Conservation (phyloP, 2,888 invertebrate species). For the Periphyllus acericola region DNA sequence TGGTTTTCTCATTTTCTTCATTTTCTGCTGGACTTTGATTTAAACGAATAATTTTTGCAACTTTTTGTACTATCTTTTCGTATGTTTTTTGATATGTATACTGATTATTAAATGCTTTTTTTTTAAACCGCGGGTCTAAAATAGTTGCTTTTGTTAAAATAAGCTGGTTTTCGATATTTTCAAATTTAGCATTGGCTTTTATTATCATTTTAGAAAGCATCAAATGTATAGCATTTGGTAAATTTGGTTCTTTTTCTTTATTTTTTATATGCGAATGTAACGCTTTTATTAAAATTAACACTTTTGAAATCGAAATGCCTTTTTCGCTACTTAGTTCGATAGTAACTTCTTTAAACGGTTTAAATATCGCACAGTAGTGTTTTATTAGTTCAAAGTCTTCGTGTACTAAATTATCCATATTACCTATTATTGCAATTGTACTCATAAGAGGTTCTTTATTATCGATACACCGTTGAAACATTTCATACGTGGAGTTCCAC, state of each 20-base stretch:
- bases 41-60: neutral
- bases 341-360: conserved; percentile 61
- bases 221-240: conserved; percentile 5
- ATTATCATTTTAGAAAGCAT: conserved; percentile 50
- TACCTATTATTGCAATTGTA: conserved; percentile 50
- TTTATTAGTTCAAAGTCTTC: conserved; percentile 54
- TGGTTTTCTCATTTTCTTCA: conserved; percentile 27
- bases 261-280: conserved; percentile 37
- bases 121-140: conserved; percentile 61
- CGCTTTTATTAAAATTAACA: conserved; percentile 39
- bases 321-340: conserved; percentile 57
- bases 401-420: conserved; percentile 58
- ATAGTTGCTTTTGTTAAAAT: conserved; percentile 59
- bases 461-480: conserved; percentile 45
- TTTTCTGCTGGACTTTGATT: neutral
- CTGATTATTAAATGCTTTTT: conserved; percentile 1
- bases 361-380: conserved; percentile 47
- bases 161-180: conserved; percentile 59
- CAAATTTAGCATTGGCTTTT: conserved; percentile 61
- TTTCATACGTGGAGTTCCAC: too few relatives aligned
- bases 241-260: conserved; percentile 10
- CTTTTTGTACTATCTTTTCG: neutral
- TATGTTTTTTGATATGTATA: neutral
- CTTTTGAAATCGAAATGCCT: conserved; percentile 57
- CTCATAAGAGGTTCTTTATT: conserved; percentile 60